Percentiles rank a stretch among this genome's conserved stretches.
Evolutionary conservation across 1,140 invertebrate species (phyloP).

Genomic region (Trichonephila clavata): DNA sequence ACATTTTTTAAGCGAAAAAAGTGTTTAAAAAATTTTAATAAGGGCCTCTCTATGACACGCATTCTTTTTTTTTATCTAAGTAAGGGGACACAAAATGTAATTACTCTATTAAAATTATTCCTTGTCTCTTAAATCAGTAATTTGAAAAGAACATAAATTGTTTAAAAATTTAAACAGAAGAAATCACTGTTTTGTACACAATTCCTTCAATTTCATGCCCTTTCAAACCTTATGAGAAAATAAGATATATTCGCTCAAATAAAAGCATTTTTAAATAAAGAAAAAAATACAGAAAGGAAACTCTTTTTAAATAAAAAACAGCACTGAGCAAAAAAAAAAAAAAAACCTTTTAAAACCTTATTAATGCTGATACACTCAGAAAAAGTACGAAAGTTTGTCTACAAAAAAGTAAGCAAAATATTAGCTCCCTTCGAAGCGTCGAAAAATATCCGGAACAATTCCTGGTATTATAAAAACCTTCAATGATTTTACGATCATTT

Average conservation of each 20-base stretch:
- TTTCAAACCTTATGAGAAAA: not conserved
- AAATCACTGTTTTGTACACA: too few relatives aligned
- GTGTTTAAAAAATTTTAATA: too few relatives aligned
- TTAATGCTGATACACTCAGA: not conserved
- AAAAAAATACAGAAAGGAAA: not conserved
- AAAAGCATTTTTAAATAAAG: not conserved
- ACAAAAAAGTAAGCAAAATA: constrained; percentile 1
- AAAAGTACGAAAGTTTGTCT: not conserved
- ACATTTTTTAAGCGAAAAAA: too few relatives aligned
- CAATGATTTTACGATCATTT: constrained; percentile 63
- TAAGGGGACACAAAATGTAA: too few relatives aligned
- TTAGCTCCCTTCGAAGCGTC: too few relatives aligned
- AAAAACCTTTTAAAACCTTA: not conserved
- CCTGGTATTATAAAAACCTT: constrained; percentile 55
- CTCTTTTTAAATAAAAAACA: not conserved
- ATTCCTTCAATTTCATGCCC: not conserved
- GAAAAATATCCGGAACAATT: constrained; percentile 47
- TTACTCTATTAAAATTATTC: too few relatives aligned
- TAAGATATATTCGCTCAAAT: not conserved
- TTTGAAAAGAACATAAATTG: too few relatives aligned
- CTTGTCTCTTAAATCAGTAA: too few relatives aligned
- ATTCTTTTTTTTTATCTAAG: too few relatives aligned
- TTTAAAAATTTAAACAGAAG: too few relatives aligned
- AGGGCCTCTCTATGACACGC: too few relatives aligned
- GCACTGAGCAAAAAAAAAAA: not conserved